Percentiles rank a stretch among this genome's conserved stretches.
phyloP scores from a whole-genome alignment of 2,797 vertebrate genomes.

The Enteromius mattozi region DNA sequence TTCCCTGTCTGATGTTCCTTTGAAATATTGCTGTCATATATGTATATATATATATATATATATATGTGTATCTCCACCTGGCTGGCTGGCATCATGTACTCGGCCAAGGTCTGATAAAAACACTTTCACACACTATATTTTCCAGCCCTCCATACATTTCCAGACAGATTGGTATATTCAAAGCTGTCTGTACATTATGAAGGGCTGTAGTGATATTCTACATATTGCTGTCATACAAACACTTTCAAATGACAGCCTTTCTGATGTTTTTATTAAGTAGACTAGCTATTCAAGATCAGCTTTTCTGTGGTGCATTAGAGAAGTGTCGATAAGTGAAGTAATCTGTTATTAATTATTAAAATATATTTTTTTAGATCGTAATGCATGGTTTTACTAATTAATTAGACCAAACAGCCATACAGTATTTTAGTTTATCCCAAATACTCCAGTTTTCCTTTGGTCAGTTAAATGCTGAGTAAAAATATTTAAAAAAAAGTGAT shows the following conservation, averaged over 20 bases:
- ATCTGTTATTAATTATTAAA: not conserved
- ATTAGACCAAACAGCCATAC: not conserved
- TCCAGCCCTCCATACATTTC: not conserved
- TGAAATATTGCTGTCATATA: conserved; percentile 16
- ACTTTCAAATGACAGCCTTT: not conserved
- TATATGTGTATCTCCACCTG: not conserved
- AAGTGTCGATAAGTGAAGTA: not conserved
- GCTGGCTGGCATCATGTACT: not conserved
- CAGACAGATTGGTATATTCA: conserved; percentile 1
- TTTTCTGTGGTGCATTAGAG: not conserved
- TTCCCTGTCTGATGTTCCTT: conserved; percentile 30
- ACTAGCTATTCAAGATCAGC: not conserved
- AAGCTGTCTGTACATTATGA: conserved; percentile 7
- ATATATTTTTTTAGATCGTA: not conserved
- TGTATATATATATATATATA: not conserved
- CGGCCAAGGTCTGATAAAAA: conserved; percentile 1
- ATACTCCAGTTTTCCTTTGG: not conserved
- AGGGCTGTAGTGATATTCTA: not conserved
- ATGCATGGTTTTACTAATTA: not conserved
- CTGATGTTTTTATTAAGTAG: not conserved
- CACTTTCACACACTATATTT: not conserved
- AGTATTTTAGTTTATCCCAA: not conserved
- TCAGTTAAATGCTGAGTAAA: not conserved
- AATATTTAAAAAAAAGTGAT: not conserved
- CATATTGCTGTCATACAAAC: not conserved